Percentiles rank a stretch among this genome's conserved stretches.
These are phyloP conservation scores for Leuctra nigra DNA, from an alignment of 2,888 invertebrate species.

Conservation along the genomic window DNA sequence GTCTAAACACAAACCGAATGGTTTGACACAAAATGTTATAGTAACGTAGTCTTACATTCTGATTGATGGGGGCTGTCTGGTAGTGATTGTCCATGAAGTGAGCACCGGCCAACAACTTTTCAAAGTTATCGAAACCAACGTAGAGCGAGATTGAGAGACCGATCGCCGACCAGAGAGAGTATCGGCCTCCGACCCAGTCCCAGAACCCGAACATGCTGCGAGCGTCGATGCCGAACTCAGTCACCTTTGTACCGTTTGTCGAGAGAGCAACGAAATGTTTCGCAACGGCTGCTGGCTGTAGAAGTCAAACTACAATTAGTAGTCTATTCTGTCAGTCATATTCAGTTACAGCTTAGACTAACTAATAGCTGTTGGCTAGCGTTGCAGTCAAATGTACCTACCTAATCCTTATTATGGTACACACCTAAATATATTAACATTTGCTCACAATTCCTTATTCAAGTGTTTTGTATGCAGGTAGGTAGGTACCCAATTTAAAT, in stretches of 20 bases:
- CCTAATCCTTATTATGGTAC: too few species aligned
- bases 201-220: constrained; percentile 99
- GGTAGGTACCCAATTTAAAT: too few species aligned
- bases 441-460: too few species aligned
- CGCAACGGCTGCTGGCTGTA: constrained; percentile 73
- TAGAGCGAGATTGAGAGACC: constrained; percentile 91
- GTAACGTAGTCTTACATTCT: constrained; percentile 81
- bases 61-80: constrained; percentile 71
- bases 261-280: constrained; percentile 98
- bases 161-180: constrained; percentile 98
- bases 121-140: constrained; percentile 93
- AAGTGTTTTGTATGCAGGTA: too few species aligned
- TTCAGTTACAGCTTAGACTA: too few species aligned
- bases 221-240: constrained; percentile 93
- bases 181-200: constrained; percentile 99
- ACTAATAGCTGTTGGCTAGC: too few species aligned
- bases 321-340: too few species aligned
- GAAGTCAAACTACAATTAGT: too few species aligned
- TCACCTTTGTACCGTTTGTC: constrained; percentile 91
- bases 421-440: too few species aligned
- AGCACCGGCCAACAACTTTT: constrained; percentile 84
- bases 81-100: constrained; percentile 94
- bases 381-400: too few species aligned
- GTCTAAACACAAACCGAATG: not conserved
- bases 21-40: too few species aligned